These are phyloP conservation scores for Anguilla obscura DNA, from an alignment of 2,797 vertebrate genomes.

Conservation along the genomic window DNA sequence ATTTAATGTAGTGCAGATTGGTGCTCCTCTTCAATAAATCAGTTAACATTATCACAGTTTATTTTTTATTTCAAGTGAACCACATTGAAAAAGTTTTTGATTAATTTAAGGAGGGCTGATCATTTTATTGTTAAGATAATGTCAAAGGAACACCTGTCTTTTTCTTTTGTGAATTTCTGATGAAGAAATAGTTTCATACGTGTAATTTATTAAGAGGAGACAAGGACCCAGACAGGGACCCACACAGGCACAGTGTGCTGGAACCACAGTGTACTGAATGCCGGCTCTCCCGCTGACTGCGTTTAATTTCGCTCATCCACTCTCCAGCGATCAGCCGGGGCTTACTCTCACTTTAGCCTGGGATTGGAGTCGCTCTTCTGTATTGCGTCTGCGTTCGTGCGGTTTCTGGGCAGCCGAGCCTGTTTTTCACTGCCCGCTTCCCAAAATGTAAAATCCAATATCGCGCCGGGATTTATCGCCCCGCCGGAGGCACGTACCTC, in stretches of 20 bases:
- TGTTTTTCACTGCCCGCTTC: conserved; percentile 27
- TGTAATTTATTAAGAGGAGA: neutral
- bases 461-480: conserved; percentile 49
- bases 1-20: neutral
- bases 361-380: conserved; percentile 35
- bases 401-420: conserved; percentile 14
- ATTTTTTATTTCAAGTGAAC: neutral
- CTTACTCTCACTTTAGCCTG: conserved; percentile 27
- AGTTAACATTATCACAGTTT: neutral
- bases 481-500: conserved; percentile 42
- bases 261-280: neutral
- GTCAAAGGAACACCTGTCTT: neutral
- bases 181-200: neutral
- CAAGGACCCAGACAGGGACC: neutral
- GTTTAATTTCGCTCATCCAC: neutral
- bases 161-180: neutral
- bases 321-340: neutral
- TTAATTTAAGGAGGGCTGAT: neutral
- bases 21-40: neutral
- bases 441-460: conserved; percentile 43
- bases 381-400: conserved; percentile 12
- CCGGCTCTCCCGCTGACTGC: neutral
- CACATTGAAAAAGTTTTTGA: neutral
- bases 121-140: neutral
- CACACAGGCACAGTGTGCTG: neutral